These are phyloP conservation scores for Acestrorhynchus altus DNA, from an alignment of 2,797 vertebrate genomes.

Conservation along the genomic window DNA sequence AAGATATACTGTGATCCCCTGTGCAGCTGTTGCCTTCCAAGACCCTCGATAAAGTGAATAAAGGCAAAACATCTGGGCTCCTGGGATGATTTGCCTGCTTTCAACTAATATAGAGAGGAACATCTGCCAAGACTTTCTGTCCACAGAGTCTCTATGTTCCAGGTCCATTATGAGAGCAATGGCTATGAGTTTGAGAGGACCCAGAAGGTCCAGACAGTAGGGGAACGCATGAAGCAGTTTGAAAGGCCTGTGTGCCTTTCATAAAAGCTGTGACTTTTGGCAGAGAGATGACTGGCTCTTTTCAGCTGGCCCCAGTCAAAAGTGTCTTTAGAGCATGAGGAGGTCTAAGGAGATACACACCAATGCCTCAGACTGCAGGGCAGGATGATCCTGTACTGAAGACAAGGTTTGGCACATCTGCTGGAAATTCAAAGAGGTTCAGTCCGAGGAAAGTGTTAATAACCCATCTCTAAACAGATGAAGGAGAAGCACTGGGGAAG, in stretches of 20 bases:
- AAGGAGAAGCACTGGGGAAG: neutral
- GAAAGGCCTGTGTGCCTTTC: constrained; percentile 52
- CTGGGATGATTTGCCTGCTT: constrained; percentile 13
- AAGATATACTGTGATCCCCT: constrained; percentile 24
- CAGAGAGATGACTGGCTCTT: constrained; percentile 38
- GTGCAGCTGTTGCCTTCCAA: neutral
- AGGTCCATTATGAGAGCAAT: constrained; percentile 50
- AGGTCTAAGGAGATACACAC: constrained; percentile 49
- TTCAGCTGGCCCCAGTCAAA: constrained; percentile 36
- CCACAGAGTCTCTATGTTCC: constrained; percentile 32
- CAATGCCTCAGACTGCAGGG: constrained; percentile 29
- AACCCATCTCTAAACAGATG: constrained; percentile 58
- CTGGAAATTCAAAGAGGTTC: constrained; percentile 40
- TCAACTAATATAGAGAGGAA: constrained; percentile 24
- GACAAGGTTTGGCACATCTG: constrained; percentile 35
- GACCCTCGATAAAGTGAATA: constrained; percentile 4
- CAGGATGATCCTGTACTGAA: constrained; percentile 30
- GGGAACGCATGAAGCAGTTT: constrained; percentile 59
- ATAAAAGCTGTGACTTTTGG: constrained; percentile 53
- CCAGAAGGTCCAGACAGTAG: constrained; percentile 61
- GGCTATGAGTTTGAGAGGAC: constrained; percentile 60
- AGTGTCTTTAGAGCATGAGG: constrained; percentile 47
- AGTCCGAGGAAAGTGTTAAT: constrained; percentile 65
- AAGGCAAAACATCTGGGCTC: neutral
- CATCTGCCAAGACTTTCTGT: constrained; percentile 28